Base-by-base conservation (phyloP, 2,113 vertebrate species). In the Hemiscyllium ocellatum region DNA sequence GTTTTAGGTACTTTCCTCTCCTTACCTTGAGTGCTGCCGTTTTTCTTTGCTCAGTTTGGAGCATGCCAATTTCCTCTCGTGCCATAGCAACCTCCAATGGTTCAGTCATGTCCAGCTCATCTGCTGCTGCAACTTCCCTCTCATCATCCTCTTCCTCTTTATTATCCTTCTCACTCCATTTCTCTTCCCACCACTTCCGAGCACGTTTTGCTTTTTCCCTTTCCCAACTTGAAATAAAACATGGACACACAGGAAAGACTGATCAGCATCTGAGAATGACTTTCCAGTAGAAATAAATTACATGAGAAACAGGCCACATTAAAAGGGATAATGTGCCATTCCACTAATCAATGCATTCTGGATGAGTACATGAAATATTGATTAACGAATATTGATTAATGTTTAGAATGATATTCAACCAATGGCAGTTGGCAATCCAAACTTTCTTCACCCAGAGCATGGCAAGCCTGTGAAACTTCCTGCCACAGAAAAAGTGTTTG, bases 211-310 rank as follows among this genome's bases (percentile, higher is more conserved):
- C 96, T 96, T 97, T 97, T 95, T 97, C 97, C 52, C 1, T 19
- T 96, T 98, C 97, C 97, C 97, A 98, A 96, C 97, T 98, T 19
- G 85, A 96, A 70, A 3, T 42, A 95, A 78, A 78, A 95, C 50
- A 80, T n/a, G 33, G 10, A 83, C 80, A 68, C 4, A 15, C 66
- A 76, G 13, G 13, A 33, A 61, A 42, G n/a, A 80, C n/a, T 26
- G 2, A 61, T 56, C 26, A 17, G 50, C 24, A 61, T 95, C 56
- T 7, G 24, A 52, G 15, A 13, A 24, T 37, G 19, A 95, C 33
- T 56, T 94, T 94, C 17, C 61, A 68, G 13, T 29, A 61, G 66
- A 90, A 56, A 90, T 52, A 29, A 33, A 13, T 2, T 61, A 33
- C 87, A 3, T n/a, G 26, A 61, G 87, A 65, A 33, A 29, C 87